Conservation (phyloP, 1,140 invertebrate species). For the Panulirus ornatus region DNA sequence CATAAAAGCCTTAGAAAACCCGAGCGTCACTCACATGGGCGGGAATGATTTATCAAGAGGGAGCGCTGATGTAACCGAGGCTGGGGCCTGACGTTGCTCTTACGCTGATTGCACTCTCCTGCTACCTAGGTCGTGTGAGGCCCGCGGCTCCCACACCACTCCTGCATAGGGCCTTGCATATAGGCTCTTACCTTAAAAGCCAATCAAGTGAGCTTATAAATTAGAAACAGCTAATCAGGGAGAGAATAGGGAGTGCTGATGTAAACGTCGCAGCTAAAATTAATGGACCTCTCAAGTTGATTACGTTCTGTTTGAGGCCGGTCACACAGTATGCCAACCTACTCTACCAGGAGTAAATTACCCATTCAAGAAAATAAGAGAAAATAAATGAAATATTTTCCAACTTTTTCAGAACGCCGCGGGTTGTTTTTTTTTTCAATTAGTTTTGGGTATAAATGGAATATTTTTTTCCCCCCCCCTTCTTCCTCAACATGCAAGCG, state of each 20-base stretch:
- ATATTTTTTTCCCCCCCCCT: too few relatives aligned
- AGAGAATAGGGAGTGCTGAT: constrained; percentile 72
- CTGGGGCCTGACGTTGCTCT: constrained; percentile 58
- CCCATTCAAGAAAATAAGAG: constrained; percentile 27
- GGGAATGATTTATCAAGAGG: constrained; percentile 72
- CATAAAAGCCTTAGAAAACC: constrained; percentile 73
- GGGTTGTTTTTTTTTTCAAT: too few relatives aligned
- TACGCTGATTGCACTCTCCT: constrained; percentile 66
- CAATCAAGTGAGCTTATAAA: constrained; percentile 71
- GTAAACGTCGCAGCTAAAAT: constrained; percentile 72
- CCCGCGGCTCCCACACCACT: constrained; percentile 15
- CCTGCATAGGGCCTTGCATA: constrained; percentile 59
- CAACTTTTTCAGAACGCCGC: not conserved
- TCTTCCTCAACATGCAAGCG: not conserved
- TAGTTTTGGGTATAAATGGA: not conserved
- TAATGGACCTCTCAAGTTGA: constrained; percentile 70
- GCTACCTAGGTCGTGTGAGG: constrained; percentile 32
- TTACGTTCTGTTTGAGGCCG: constrained; percentile 54
- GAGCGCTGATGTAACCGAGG: constrained; percentile 67
- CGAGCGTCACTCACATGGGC: constrained; percentile 60
- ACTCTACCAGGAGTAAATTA: constrained; percentile 37
- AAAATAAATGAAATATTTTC: not conserved
- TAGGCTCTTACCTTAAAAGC: constrained; percentile 72
- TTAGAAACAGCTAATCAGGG: constrained; percentile 73
- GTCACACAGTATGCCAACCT: not conserved